phyloP scores from a whole-genome alignment of 2,888 invertebrate species.

The Euzophera pinguis region DNA sequence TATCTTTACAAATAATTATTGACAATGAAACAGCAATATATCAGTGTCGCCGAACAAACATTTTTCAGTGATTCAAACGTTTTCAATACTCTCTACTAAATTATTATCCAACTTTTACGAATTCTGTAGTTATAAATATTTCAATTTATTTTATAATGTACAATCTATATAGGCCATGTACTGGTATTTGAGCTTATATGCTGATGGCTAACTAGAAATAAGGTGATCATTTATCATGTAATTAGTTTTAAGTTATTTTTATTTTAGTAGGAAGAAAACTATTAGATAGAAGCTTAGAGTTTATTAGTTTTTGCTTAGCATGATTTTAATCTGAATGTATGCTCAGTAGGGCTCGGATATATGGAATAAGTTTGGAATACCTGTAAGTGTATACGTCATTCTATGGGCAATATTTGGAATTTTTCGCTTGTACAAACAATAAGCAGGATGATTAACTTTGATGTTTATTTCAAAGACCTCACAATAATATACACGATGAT shows the following conservation, averaged over 20 bases:
- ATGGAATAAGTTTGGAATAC: constrained; percentile 21
- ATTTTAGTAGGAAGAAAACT: not conserved
- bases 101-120: too few relatives aligned
- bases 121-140: too few relatives aligned
- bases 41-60: too few relatives aligned
- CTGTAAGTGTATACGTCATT: constrained; percentile 37
- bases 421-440: not conserved
- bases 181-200: constrained; percentile 14
- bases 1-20: too few relatives aligned
- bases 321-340: constrained; percentile 22
- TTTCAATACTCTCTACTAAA: too few relatives aligned
- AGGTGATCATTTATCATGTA: not conserved
- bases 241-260: not conserved
- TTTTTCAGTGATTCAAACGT: too few relatives aligned
- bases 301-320: constrained; percentile 23
- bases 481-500: too few relatives aligned
- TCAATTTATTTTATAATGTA: too few relatives aligned
- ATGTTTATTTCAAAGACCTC: too few relatives aligned
- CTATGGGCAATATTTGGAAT: constrained; percentile 14
- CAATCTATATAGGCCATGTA: constrained; percentile 12
- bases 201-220: constrained; percentile 2
- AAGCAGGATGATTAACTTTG: too few relatives aligned
- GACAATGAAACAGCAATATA: too few relatives aligned
- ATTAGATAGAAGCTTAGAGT: not conserved
- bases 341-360: constrained; percentile 22